Evolutionary conservation across 1,140 invertebrate genomes (phyloP), one percentile per base, ranked within the genome.

Genomic region (Spodoptera litura): DNA sequence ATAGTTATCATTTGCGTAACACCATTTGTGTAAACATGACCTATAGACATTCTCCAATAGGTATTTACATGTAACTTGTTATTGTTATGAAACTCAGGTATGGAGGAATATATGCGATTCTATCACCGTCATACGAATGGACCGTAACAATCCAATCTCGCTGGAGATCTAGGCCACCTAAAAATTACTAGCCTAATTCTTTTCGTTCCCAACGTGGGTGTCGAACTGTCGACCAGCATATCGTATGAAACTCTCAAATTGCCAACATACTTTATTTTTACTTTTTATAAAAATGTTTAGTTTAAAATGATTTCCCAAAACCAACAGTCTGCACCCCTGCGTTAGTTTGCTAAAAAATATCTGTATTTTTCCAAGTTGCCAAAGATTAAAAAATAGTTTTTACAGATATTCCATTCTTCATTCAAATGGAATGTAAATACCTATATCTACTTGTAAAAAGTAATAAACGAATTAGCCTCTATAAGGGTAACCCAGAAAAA

Each of bases 111-210:
- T 2, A 20, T 8, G 11, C 10, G 15, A 53, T 75, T 64, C 27
- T 55, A 75, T 62, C 58, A 62, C 25, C 20, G n/a, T 38, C 9
- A 6, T n/a, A 51, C 59, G 20, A 51, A 61, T 78, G 12, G 49
- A 71, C 35, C 58, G 44, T 51, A 79, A 76, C 58, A 77, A 74
- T 73, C 53, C 68, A 73, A 76, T 82, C 75, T 73, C 52, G 44
- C 56, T 73, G 27, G 66, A 80, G 77, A 82, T 82, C 59, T 80
- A 78, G 78, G 59, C 38, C 81, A 76, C 64, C 78, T 76, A 72
- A 82, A 84, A 66, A 82, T 68, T 74, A 76, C 49, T 44, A 66
- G 71, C 78, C 55, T 78, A 78, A 71, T 71, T 75, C 73, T 75
- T 52, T 61, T 78, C 44, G 38, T 35, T 71, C 66, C 25, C 75